Evolutionary conservation across 2,888 invertebrate species (phyloP).

Genomic region (Drosophila koepferae): DNA sequence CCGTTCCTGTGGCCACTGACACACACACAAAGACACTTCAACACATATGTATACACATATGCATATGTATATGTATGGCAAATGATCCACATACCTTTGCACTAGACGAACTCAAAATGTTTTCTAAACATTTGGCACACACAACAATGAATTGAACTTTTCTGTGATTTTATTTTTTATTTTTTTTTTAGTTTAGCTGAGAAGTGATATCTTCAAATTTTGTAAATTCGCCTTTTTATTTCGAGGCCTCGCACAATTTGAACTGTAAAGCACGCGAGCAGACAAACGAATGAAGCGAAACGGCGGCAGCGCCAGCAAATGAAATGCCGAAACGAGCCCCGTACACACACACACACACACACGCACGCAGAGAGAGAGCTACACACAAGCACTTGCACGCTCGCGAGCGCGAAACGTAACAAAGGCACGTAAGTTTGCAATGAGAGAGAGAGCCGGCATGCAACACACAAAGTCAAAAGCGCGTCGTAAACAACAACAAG

Average conservation of each 20-base stretch:
- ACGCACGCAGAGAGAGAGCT: conserved; percentile 3
- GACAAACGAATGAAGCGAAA: conserved; percentile 78
- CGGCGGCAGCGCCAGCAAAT: conserved; percentile 70
- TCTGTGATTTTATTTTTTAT: conserved; percentile 1
- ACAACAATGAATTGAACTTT: conserved; percentile 26
- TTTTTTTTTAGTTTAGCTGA: conserved; percentile 9
- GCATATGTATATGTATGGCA: background rate
- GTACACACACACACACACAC: conserved; percentile 16
- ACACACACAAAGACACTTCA: conserved; percentile 13
- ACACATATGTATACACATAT: background rate
- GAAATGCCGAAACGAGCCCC: conserved; percentile 70
- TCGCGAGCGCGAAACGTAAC: conserved; percentile 24
- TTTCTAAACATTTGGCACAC: conserved; percentile 57
- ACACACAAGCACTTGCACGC: background rate
- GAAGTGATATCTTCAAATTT: conserved; percentile 4
- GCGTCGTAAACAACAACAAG: conserved; percentile 70
- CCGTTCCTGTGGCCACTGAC: conserved; percentile 37
- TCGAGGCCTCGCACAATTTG: conserved; percentile 37
- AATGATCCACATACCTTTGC: conserved; percentile 58
- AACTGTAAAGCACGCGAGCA: conserved; percentile 79
- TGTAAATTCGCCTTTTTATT: conserved; percentile 2
- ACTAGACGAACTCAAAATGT: conserved; percentile 38
- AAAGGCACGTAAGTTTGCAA: conserved; percentile 55
- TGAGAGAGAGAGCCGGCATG: conserved; percentile 67
- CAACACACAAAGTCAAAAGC: conserved; percentile 46